Evolutionary conservation across 1,140 invertebrate genomes (phyloP), one percentile per base, ranked within the genome.

Genomic region (Vanessa atalanta): DNA sequence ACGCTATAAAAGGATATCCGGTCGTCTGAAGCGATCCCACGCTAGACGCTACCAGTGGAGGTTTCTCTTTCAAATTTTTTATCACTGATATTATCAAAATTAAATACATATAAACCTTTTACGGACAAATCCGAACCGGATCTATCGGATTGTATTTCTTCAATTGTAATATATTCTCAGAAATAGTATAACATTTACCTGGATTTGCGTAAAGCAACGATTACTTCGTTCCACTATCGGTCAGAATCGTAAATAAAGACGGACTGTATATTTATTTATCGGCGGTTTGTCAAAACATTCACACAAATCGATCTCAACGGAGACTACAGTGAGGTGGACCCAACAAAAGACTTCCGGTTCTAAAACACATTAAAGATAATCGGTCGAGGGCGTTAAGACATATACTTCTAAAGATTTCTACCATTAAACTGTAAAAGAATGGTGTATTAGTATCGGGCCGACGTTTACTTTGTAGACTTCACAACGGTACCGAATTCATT

Each of bases 241-340:
- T 82, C 63, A 72, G 57, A 64, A 53, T 70, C 73, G 78, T 81
- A 82, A 81, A 80, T 77, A 78, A 83, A 77, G 79, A 70, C 64
- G 63, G 72, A 68, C 47, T 55, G 55, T 60, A 55, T 76, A 79
- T 83, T 83, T 84, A 86, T 87, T 81, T 84, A 81, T 79, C 71
- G 79, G 50, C 79, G 70, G 71, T 81, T 37, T 88, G 84, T 87
- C 83, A 86, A 82, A 89, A 88, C 79, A 87, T 79, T 72, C 70
- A 76, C 78, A 84, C 80, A 86, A 83, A 83, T 86, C 82, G 86
- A 81, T 80, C 51, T 65, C 51, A 48, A 65, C 65, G 51, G 23
- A 50, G 75, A 72, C 70, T 69, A 51, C 57, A 43, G 7, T 43
- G 55, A 76, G 70, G 64, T 72, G 61, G 20, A 16, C 31, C 63